phyloP scores from a whole-genome alignment of 1,140 invertebrate genomes.

The Neuroterus valhalla region DNA sequence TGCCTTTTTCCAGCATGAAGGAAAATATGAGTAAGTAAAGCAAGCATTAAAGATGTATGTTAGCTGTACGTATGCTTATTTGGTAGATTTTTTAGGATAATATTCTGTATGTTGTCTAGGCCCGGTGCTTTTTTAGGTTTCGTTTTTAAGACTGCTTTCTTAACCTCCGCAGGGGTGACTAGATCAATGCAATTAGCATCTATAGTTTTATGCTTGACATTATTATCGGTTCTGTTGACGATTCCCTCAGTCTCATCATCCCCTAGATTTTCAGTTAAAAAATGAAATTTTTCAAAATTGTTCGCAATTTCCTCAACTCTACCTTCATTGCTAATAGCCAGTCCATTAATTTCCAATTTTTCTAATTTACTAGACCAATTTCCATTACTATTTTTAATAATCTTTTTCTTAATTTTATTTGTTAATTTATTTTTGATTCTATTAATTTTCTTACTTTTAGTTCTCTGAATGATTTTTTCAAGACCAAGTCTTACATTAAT shows the following conservation, averaged over 20 bases:
- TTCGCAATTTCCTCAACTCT: too few species aligned
- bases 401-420: not conserved
- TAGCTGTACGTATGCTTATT: too few species aligned
- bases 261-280: not conserved
- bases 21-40: too few species aligned
- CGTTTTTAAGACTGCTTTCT: too few species aligned
- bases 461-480: not conserved
- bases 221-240: not conserved
- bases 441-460: not conserved
- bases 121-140: too few species aligned
- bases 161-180: too few species aligned
- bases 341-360: not conserved
- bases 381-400: not conserved
- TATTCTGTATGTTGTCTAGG: too few species aligned
- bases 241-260: too few species aligned
- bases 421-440: not conserved
- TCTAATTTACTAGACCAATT: not conserved
- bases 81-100: too few species aligned
- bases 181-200: constrained; percentile 47
- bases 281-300: not conserved
- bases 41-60: too few species aligned
- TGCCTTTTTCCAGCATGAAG: constrained; percentile 53
- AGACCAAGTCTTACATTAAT: too few species aligned
- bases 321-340: not conserved
- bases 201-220: constrained; percentile 38